Evolutionary conservation across 2,113 vertebrate species (phyloP), one percentile per base, ranked within the genome.

Genomic region (Leptodactylus fuscus): DNA sequence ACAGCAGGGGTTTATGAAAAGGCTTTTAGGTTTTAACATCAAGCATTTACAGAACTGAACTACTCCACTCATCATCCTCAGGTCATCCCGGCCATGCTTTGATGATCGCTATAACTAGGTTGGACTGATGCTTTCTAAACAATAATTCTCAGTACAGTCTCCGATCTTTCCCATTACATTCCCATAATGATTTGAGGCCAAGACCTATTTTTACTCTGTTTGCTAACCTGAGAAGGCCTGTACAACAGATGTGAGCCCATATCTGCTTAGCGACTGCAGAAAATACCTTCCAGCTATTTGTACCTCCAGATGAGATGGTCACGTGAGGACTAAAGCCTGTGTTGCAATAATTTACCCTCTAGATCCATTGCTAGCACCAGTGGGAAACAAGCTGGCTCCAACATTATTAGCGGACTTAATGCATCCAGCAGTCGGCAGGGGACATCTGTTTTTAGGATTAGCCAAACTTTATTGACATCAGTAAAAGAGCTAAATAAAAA

Each of bases 361-460:
- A 79, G 36, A 79, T 34, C 53, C 32, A 11, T 34, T 41, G 24
- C 53, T 58, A 58, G 53, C n/a, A 79, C 51, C 76, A 60, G 51
- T 41, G 76, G 76, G 76, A 79, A 58, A 79, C 32, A 60, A 60
- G 12, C 34, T 34, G 48, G 51, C 32, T 79, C 76, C 76, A 79
- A 4, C 20, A 58, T 82, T 53, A 73, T 74, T 73, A 82, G 70
- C 49, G n/a, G 81, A 74, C 36, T 82, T 73, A 82, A 82, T 82
- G 27, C 44, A 49, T 82, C 65, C 81, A 53, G 13, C 81, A 82
- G 60, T 82, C 44, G 48, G 62, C 62, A 38, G 44, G 29, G 48
- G 48, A 70, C 81, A 82, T 71, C 81, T 82, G 81, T 51, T 71
- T 82, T 82, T 71, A 53, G 81, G 46, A 71, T 82, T 82, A 71